phyloP scores from a whole-genome alignment of 1,140 invertebrate genomes.

The Trichonephila clavipes region DNA sequence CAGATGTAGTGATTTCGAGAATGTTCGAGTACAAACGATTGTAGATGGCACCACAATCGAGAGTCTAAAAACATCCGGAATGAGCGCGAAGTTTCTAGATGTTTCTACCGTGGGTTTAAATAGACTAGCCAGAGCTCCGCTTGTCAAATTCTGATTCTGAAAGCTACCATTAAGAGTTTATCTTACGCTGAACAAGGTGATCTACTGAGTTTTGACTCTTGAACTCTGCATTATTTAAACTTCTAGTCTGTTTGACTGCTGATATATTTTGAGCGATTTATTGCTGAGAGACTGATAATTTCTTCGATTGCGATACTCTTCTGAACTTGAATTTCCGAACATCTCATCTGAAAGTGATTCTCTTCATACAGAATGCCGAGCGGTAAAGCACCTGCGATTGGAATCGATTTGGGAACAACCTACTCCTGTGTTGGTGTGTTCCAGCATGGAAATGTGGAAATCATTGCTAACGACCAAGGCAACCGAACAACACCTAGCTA shows the following conservation, averaged over 20 bases:
- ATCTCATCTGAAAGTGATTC: neutral
- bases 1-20: neutral
- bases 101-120: neutral
- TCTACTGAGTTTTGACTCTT: neutral
- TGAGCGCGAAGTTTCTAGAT: neutral
- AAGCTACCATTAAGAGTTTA: no score
- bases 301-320: no score
- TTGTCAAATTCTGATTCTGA: neutral
- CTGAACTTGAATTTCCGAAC: neutral
- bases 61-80: neutral
- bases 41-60: no score
- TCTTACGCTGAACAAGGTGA: neutral
- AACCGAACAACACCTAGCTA: no score
- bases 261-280: neutral
- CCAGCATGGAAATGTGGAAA: slow-evolving; percentile 80
- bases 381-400: slow-evolving; percentile 76
- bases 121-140: neutral
- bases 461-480: slow-evolving; percentile 88
- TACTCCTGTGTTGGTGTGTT: slow-evolving; percentile 82
- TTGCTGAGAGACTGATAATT: neutral
- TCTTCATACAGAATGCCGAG: slow-evolving; percentile 82
- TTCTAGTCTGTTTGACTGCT: no score
- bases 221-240: no score
- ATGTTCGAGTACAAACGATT: neutral
- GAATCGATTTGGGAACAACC: no score